Conservation (phyloP, 2,113 vertebrate genomes). For the Carettochelys insculpta region DNA sequence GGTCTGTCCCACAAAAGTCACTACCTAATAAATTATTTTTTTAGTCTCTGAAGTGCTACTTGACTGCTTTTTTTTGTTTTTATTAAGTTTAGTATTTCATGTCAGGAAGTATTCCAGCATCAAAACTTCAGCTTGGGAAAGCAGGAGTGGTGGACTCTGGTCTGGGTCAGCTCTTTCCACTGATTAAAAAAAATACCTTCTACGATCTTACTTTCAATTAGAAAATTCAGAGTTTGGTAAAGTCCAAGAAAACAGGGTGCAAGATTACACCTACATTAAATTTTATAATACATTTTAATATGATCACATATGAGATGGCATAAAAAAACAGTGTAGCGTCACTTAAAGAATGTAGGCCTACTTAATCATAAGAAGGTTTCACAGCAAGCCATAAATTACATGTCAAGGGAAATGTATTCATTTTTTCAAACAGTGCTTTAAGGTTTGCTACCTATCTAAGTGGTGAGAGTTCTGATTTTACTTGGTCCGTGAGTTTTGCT, state of each 20-base stretch:
- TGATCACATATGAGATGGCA: accelerated
- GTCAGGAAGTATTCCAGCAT: background rate
- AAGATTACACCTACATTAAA: background rate
- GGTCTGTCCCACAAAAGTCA: no score
- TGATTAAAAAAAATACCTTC: background rate
- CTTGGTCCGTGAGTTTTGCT: background rate
- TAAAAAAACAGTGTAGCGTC: background rate
- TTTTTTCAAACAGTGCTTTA: accelerated
- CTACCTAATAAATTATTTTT: no score
- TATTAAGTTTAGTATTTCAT: background rate
- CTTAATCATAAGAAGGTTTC: background rate
- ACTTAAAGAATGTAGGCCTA: background rate
- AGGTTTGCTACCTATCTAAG: accelerated
- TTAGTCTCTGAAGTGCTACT: no score
- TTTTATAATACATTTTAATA: accelerated
- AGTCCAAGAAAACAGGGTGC: background rate
- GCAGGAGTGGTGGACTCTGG: background rate
- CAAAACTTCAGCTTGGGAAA: background rate
- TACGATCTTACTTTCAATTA: background rate
- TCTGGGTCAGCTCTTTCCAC: background rate
- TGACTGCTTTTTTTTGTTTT: no score
- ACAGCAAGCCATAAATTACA: background rate
- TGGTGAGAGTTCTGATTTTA: accelerated
- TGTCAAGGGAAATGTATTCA: background rate
- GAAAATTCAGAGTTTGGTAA: accelerated